phyloP scores from a whole-genome alignment of 2,113 vertebrate species.

The Cichladusa arquata region DNA sequence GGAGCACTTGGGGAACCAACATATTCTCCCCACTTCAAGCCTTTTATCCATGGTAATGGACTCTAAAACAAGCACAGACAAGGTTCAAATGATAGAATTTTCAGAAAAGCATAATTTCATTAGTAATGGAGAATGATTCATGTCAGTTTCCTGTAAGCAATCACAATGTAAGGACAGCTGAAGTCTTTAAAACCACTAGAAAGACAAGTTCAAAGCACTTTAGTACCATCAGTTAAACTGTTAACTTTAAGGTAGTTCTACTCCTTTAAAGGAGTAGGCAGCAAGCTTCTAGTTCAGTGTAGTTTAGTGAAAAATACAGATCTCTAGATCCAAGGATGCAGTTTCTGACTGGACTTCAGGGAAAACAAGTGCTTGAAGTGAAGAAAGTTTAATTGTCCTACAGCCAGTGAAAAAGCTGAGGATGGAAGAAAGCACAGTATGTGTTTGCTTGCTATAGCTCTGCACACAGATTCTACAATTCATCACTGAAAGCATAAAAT shows the following conservation, averaged over 20 bases:
- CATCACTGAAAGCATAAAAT: neutral
- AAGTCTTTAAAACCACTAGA: neutral
- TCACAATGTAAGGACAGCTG: neutral
- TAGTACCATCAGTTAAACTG: neutral
- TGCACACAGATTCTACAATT: neutral
- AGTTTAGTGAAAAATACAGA: neutral
- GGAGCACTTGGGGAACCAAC: slow-evolving; percentile 95
- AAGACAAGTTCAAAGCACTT: neutral
- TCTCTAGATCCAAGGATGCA: neutral
- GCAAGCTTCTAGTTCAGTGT: neutral
- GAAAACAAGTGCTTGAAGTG: neutral
- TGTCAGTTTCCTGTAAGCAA: neutral
- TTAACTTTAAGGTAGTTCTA: neutral
- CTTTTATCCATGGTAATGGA: slow-evolving; percentile 94
- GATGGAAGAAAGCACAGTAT: neutral
- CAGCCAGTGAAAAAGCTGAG: neutral
- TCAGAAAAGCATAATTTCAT: neutral
- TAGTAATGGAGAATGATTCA: neutral
- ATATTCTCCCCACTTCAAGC: slow-evolving; percentile 97
- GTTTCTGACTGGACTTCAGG: neutral
- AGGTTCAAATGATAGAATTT: neutral
- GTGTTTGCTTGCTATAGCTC: neutral
- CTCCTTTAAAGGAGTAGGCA: neutral
- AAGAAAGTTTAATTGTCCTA: neutral
- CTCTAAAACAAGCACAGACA: slow-evolving; percentile 76